These are phyloP conservation scores for Gambelia wislizenii DNA, from an alignment of 2,797 vertebrate species.

Conservation along the genomic window DNA sequence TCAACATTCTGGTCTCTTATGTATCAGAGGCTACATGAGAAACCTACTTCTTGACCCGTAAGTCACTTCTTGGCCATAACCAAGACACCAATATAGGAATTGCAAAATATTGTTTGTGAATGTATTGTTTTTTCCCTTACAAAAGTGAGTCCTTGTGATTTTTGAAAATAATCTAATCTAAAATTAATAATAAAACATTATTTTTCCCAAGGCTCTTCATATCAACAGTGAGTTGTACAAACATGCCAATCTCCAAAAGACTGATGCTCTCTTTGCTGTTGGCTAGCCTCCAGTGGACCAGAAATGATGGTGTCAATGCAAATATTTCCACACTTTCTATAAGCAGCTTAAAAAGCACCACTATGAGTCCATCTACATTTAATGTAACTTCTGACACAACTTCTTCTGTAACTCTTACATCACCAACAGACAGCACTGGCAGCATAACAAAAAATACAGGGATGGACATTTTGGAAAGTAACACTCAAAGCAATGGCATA, in stretches of 20 bases:
- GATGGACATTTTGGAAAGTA: not conserved
- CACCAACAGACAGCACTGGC: not conserved
- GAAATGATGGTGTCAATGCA: constrained; percentile 15
- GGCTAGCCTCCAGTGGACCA: constrained; percentile 51
- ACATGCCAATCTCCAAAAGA: constrained; percentile 61
- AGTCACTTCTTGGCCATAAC: not conserved
- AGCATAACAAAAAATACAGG: not conserved
- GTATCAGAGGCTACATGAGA: not conserved
- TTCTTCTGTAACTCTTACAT: not conserved
- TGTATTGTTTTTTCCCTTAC: not conserved
- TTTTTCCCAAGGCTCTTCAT: constrained; percentile 39
- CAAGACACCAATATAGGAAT: not conserved
- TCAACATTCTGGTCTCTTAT: not conserved
- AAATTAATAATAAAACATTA: not conserved
- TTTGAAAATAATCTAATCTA: constrained; percentile 6
- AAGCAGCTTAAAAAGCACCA: not conserved
- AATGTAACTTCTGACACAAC: not conserved
- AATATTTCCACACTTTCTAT: not conserved
- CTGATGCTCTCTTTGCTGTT: constrained; percentile 58
- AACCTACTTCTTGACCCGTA: no score
- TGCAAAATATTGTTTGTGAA: not conserved
- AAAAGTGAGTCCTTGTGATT: not conserved
- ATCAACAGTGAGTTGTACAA: constrained; percentile 23
- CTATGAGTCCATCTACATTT: not conserved
- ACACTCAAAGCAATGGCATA: not conserved